These are phyloP conservation scores for Tor tambroides DNA, from an alignment of 2,113 vertebrate genomes.

Conservation along the genomic window DNA sequence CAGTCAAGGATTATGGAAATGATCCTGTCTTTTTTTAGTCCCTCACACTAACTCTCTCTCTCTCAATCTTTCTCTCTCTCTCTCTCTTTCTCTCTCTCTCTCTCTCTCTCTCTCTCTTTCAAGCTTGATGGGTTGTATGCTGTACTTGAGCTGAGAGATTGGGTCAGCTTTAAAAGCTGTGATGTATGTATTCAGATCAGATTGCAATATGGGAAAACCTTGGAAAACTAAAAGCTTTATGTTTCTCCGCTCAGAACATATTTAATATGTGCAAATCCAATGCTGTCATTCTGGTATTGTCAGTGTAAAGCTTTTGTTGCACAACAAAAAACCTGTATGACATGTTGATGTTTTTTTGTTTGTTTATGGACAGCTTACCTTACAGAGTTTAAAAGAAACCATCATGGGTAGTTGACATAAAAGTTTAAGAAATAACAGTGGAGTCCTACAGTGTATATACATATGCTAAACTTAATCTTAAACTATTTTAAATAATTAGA, in stretches of 20 bases:
- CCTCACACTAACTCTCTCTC: not conserved
- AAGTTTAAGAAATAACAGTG: not conserved
- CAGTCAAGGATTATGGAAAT: conserved; percentile 74
- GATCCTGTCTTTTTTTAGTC: conserved; percentile 56
- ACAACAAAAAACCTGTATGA: not conserved
- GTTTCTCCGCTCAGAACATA: not conserved
- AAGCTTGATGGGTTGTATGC: not conserved
- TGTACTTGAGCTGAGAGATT: conserved; percentile 21
- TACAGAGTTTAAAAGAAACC: not conserved
- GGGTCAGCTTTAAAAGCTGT: conserved; percentile 39
- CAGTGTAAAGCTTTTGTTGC: not conserved
- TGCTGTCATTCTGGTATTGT: not conserved
- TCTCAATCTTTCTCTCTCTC: too few species aligned
- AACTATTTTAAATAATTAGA: not conserved
- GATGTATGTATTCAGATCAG: conserved; percentile 19
- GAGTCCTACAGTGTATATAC: too few species aligned
- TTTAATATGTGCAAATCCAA: not conserved
- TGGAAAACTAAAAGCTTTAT: not conserved
- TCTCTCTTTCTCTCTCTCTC: not conserved
- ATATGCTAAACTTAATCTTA: too few species aligned
- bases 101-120: not conserved
- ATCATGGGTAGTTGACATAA: not conserved
- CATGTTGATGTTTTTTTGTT: not conserved
- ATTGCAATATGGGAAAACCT: not conserved
- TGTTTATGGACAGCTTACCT: not conserved